Conservation (phyloP, 2,888 invertebrate genomes). For the Margaritifera margaritifera region DNA sequence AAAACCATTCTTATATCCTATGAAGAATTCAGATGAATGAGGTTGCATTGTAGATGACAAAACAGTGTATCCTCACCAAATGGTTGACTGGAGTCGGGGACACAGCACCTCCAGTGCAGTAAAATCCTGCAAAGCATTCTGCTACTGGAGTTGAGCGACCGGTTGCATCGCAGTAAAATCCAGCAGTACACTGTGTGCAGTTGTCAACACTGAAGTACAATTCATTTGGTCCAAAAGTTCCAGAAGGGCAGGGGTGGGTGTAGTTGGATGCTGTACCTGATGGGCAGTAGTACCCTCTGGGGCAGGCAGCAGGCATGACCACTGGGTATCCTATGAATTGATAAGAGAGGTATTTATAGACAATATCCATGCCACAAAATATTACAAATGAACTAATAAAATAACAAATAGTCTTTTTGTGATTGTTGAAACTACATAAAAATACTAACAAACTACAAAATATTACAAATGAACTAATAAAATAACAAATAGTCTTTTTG, state of each 20-base stretch:
- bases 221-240: constrained; percentile 60
- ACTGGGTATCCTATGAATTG: constrained; percentile 54
- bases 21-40: no score
- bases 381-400: not conserved
- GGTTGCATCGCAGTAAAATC: constrained; percentile 62
- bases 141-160: constrained; percentile 61
- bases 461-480: not conserved
- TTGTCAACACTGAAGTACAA: constrained; percentile 48
- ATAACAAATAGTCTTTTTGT: not conserved
- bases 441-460: not conserved
- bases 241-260: constrained; percentile 64
- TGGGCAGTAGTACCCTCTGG: constrained; percentile 67
- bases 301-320: constrained; percentile 63
- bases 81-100: constrained; percentile 54
- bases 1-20: no score
- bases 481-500: not conserved
- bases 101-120: constrained; percentile 60
- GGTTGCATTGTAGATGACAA: no score
- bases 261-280: constrained; percentile 58
- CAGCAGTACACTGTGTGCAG: constrained; percentile 63
- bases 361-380: not conserved
- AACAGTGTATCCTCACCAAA: constrained; percentile 40
- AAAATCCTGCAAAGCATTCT: constrained; percentile 66
- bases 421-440: not conserved
- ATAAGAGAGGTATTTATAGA: no score